A percentile compares a stretch with the other conserved stretches of the same genome.
Evolutionary conservation across 2,888 invertebrate genomes (phyloP).

Genomic region (Tetranychus piercei): DNA sequence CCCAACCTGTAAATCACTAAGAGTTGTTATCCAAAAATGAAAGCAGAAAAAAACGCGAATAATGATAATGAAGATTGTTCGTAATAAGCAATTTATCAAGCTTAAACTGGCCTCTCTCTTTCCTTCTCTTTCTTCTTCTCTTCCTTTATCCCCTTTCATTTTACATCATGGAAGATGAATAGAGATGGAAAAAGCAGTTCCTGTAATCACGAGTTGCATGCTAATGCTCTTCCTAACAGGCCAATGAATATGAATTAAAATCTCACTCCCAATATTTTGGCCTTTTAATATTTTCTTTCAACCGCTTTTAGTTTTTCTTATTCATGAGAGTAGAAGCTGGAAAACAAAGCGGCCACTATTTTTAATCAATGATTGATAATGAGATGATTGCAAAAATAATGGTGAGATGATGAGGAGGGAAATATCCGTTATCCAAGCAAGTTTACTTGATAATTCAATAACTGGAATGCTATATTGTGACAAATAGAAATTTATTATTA

Average conservation of each 20-base stretch:
- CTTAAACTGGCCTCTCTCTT: slow-evolving; percentile 7
- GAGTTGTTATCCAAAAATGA: neutral
- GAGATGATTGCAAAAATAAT: neutral
- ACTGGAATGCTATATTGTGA: no score
- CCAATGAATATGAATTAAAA: neutral
- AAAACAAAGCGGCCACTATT: neutral
- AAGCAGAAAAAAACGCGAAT: neutral
- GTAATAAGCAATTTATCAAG: neutral
- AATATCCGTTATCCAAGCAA: neutral
- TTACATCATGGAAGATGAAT: no score
- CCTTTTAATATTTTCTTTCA: neutral
- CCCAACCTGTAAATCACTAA: neutral
- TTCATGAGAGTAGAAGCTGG: neutral
- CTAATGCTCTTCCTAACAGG: neutral
- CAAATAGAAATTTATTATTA: no score
- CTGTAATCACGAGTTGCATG: slow-evolving; percentile 1
- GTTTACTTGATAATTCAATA: neutral
- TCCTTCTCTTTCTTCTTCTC: slow-evolving; percentile 6
- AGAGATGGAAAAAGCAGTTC: neutral
- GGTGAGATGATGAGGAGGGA: no score
- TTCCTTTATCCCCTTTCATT: neutral
- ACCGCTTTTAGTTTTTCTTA: neutral
- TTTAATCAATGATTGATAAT: neutral
- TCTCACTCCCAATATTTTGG: neutral
- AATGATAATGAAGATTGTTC: neutral